Evolutionary conservation across 2,113 vertebrate genomes (phyloP).

Genomic region (Okapia johnstoni): DNA sequence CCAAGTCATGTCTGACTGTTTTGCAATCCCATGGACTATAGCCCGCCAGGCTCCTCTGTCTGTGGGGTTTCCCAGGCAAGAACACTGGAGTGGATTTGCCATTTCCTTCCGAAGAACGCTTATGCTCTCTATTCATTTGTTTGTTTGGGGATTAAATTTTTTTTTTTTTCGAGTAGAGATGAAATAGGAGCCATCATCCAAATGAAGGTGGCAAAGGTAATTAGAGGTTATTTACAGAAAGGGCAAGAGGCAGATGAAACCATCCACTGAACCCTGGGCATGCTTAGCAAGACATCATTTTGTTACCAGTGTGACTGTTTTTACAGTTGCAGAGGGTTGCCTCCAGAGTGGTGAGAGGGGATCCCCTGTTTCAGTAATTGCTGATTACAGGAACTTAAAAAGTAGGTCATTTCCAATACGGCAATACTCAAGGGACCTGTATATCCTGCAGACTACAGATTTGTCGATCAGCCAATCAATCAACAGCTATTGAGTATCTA

Average conservation of each 20-base stretch:
- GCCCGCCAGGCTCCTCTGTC: not conserved
- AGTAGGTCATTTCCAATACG: slow-evolving; percentile 78
- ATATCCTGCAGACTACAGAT: slow-evolving; percentile 92
- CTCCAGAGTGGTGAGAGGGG: not conserved
- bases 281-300: not conserved
- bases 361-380: slow-evolving; percentile 79
- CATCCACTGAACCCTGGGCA: not conserved
- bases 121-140: not conserved
- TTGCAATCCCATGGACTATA: not conserved
- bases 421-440: slow-evolving; percentile 79
- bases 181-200: slow-evolving; percentile 82
- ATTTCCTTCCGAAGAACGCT: not conserved
- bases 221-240: slow-evolving; percentile 89
- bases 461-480: slow-evolving; percentile 52
- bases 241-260: slow-evolving; percentile 65
- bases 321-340: slow-evolving; percentile 44
- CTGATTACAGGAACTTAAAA: slow-evolving; percentile 78
- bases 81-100: not conserved
- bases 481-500: slow-evolving; percentile 47
- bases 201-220: slow-evolving; percentile 86
- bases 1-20: not conserved
- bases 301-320: not conserved
- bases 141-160: slow-evolving; percentile 69
- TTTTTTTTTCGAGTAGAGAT: slow-evolving; percentile 66
- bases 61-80: not conserved